Conservation (phyloP, 2,888 invertebrate species). For the Trachelus iudaicus region DNA sequence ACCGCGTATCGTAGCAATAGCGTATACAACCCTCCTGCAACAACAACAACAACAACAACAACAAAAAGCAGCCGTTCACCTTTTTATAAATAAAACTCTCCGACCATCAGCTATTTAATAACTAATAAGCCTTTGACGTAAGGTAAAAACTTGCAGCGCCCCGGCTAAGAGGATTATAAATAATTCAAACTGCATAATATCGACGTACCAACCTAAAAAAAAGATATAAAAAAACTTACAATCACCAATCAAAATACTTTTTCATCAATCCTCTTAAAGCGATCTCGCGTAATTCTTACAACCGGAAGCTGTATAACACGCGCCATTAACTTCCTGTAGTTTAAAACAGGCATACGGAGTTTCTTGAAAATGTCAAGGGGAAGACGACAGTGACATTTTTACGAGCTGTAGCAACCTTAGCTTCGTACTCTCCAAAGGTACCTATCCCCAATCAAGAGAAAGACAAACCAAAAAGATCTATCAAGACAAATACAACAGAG, state of each 20-base stretch:
- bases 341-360: not conserved
- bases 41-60: not conserved
- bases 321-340: not conserved
- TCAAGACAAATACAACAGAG: not conserved
- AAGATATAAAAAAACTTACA: not conserved
- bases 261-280: not conserved
- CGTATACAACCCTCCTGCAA: not conserved
- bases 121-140: not conserved
- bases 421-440: slow-evolving; percentile 11
- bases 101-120: not conserved
- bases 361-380: slow-evolving; percentile 13
- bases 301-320: not conserved
- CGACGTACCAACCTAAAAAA: not conserved
- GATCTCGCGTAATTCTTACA: not conserved
- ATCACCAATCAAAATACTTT: not conserved
- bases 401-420: slow-evolving; percentile 33
- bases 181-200: not conserved
- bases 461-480: not conserved
- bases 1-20: too few species aligned
- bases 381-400: slow-evolving; percentile 34
- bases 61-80: not conserved
- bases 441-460: not conserved
- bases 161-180: not conserved
- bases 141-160: not conserved
- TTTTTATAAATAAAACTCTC: not conserved